Evolutionary conservation across 64 coral and sea anemone genomes (phyloP).

Genomic region (Porites australiensis): DNA sequence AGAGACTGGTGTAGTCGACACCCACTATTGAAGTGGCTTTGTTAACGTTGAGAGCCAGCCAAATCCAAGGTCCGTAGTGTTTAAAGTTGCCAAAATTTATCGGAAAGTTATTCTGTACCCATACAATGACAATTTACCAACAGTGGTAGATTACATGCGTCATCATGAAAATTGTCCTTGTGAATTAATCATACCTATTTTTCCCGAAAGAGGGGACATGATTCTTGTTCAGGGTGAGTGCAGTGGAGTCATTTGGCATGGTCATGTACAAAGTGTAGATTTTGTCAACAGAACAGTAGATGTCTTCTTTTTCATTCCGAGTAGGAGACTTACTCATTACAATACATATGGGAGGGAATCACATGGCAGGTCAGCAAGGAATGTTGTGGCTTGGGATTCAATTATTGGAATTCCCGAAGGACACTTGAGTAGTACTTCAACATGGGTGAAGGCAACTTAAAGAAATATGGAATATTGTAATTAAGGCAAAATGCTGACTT

Average conservation of each 20-base stretch:
- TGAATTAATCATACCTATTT: conserved; percentile 32
- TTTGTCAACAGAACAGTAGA: conserved; percentile 22
- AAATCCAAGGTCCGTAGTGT: conserved; percentile 9
- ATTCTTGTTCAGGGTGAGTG: conserved; percentile 56
- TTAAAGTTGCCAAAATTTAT: conserved; percentile 41
- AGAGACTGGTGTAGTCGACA: conserved; percentile 15
- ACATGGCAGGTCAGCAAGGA: conserved; percentile 28
- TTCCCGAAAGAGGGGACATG: conserved; percentile 45
- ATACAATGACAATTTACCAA: conserved; percentile 4
- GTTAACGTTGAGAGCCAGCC: conserved; percentile 39
- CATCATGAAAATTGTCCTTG: neutral
- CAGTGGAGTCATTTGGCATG: conserved; percentile 53
- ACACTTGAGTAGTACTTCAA: conserved; percentile 26
- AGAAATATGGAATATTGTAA: too few species aligned
- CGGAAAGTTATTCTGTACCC: conserved; percentile 56
- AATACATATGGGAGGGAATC: conserved; percentile 49
- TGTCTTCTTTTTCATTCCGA: conserved; percentile 44
- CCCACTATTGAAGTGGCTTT: conserved; percentile 56
- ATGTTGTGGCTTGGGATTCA: conserved; percentile 46
- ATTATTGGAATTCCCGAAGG: conserved; percentile 36
- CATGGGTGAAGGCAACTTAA: conserved; percentile 31
- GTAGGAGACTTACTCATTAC: conserved; percentile 7
- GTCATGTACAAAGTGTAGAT: conserved; percentile 45
- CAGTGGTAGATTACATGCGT: conserved; percentile 68
- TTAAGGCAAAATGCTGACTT: neutral